Conservation (phyloP, 1,140 invertebrate genomes). For the Aphidius gifuensis region DNA sequence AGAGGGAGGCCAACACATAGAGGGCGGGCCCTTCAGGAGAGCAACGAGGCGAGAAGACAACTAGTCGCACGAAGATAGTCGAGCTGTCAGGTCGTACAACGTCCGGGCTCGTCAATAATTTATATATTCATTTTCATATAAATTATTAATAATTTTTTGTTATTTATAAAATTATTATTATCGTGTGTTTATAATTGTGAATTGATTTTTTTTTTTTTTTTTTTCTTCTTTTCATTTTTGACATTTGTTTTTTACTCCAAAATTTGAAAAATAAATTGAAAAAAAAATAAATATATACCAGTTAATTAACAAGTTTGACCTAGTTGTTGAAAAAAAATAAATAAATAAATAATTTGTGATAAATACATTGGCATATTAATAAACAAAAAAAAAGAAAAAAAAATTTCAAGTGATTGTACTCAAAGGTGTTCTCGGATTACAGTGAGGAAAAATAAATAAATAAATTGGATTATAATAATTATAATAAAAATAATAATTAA, state of each 20-base stretch:
- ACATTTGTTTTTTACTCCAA: neutral
- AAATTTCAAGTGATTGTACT: slow-evolving; percentile 6
- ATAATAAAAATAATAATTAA: slow-evolving; percentile 7
- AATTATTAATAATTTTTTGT: neutral
- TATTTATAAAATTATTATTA: neutral
- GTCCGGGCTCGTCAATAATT: slow-evolving; percentile 5
- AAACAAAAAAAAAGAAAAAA: slow-evolving; percentile 5
- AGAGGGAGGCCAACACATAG: slow-evolving; percentile 16
- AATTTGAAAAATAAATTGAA: neutral
- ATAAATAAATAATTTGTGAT: too few species aligned
- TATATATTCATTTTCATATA: slow-evolving; percentile 4
- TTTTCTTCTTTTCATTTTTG: too few species aligned
- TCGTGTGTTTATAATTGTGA: too few species aligned
- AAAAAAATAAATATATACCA: neutral
- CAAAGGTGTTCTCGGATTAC: slow-evolving; percentile 26
- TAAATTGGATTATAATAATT: slow-evolving; percentile 7
- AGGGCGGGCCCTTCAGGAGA: slow-evolving; percentile 32
- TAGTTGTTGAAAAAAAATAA: too few species aligned
- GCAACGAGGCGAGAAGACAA: slow-evolving; percentile 33
- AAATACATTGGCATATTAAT: neutral
- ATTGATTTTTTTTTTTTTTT: too few species aligned
- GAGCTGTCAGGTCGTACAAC: slow-evolving; percentile 35
- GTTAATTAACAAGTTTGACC: neutral
- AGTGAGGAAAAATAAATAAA: slow-evolving; percentile 24
- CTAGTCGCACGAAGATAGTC: slow-evolving; percentile 47